Conservation (phyloP, 1,140 invertebrate species). For the Pteromalus puparum region DNA sequence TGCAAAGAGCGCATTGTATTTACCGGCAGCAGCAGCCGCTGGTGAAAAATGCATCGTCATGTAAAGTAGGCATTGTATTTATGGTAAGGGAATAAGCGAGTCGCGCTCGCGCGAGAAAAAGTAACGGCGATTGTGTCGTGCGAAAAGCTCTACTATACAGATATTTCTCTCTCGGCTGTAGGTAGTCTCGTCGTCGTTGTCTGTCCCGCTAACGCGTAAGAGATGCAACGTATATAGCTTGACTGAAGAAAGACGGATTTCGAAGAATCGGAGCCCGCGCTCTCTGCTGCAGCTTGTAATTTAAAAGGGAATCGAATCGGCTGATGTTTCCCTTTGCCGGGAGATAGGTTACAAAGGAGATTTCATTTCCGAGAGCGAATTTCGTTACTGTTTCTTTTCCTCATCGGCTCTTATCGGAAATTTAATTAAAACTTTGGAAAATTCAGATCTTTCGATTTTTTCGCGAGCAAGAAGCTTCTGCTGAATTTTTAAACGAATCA, state of each 20-base stretch:
- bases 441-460: too few relatives aligned
- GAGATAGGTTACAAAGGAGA: neutral
- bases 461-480: too few relatives aligned
- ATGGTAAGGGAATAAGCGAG: constrained; percentile 43
- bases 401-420: neutral
- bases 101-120: neutral
- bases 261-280: neutral
- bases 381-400: neutral
- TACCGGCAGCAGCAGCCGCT: constrained; percentile 30
- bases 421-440: neutral
- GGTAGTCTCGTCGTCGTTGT: neutral
- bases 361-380: neutral
- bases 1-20: constrained; percentile 60
- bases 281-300: neutral
- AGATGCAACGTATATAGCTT: neutral
- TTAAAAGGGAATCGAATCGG: neutral
- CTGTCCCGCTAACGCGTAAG: neutral
- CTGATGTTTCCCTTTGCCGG: neutral
- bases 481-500: neutral
- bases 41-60: constrained; percentile 51
- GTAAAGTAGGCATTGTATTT: constrained; percentile 57
- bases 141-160: neutral
- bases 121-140: neutral
- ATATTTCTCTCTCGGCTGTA: neutral
- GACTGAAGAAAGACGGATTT: neutral